Percentiles rank a stretch among this genome's conserved stretches.
These are phyloP conservation scores for Noctuana brunneofusca DNA, from an alignment of 2,888 invertebrate species.

Conservation along the genomic window DNA sequence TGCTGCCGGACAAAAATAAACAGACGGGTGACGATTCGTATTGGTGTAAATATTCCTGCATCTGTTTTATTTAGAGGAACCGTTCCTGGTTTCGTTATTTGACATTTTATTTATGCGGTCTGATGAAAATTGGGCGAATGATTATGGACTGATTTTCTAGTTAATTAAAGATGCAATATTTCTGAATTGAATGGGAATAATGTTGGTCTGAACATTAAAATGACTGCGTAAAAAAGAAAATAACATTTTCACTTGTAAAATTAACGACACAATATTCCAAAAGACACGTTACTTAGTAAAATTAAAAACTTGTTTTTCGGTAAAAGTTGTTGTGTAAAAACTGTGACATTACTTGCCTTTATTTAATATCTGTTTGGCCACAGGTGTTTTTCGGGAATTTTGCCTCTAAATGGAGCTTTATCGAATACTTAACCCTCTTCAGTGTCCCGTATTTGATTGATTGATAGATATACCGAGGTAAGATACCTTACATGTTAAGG, in stretches of 20 bases:
- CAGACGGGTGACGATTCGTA: slow-evolving; percentile 59
- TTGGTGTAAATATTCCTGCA: slow-evolving; percentile 54
- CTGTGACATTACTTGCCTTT: too few species aligned
- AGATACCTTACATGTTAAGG: too few species aligned
- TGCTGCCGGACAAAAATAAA: slow-evolving; percentile 74
- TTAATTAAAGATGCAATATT: not conserved
- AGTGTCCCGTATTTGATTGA: slow-evolving; percentile 25
- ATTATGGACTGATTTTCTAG: not conserved
- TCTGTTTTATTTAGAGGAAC: slow-evolving; percentile 47
- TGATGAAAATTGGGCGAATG: not conserved
- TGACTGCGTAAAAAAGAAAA: too few species aligned
- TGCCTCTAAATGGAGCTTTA: slow-evolving; percentile 9
- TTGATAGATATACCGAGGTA: slow-evolving; percentile 1
- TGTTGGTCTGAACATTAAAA: too few species aligned
- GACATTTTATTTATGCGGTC: slow-evolving; percentile 1
- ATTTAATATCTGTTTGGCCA: not conserved
- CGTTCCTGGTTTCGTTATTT: slow-evolving; percentile 12
- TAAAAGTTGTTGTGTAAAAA: too few species aligned
- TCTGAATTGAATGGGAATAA: not conserved
- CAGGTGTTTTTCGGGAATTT: slow-evolving; percentile 23
- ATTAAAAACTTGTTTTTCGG: too few species aligned
- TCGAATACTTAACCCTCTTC: slow-evolving; percentile 23
- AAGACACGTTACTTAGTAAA: too few species aligned
- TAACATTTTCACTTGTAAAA: too few species aligned
- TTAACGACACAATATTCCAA: too few species aligned